Base-by-base conservation (phyloP, 2,888 invertebrate genomes). In the Tetranychus piercei region DNA sequence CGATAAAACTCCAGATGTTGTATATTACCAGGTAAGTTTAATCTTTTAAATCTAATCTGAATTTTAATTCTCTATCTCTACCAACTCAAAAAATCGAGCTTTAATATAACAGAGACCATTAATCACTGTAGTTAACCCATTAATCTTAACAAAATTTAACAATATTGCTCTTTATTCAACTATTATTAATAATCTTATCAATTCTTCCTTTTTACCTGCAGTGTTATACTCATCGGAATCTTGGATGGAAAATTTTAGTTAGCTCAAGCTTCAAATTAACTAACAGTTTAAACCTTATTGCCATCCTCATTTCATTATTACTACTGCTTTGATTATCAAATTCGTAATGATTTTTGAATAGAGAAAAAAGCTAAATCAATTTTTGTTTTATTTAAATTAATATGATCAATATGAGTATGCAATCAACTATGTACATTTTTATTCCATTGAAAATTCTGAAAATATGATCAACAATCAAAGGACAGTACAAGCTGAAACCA, bases 221-320 rank as follows among this genome's bases (percentile, higher is more conserved):
- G 94, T 94, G 93, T 83, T 94, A 90, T 84, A 89, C 89, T n/a
- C 93, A 94, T 84, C 90, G 88, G 78, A 90, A 92, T 82, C 84
- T 94, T 44, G 94, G 94, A 73, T 94, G 93, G 93, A 94, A 92
- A 82, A 93, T 94, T 79, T 88, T 90, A 82, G 90, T 94, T 5
- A 74, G 20, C 69, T 69, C 23, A 69, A 22, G 20, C n/a, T 22
- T 69, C 15, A 23, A 20, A 22, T n/a, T 22, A 9, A 11, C 23
- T n/a, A 5, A 22, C 20, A 69, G 69, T 34, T 18, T 20, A 69
- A 69, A n/a, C 8, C 11, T 69, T 18, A 69, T 69, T 22, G 22
- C 69, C 20, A 69, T 69, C n/a, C 69, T 69, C 9, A 69, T 69
- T n/a, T 69, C 69, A 69, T 9, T 34, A n/a, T 22, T 69, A 69